Percentiles rank a stretch among this genome's conserved stretches.
Evolutionary conservation across 2,888 invertebrate genomes (phyloP).

Genomic region (Papilio demoleus): DNA sequence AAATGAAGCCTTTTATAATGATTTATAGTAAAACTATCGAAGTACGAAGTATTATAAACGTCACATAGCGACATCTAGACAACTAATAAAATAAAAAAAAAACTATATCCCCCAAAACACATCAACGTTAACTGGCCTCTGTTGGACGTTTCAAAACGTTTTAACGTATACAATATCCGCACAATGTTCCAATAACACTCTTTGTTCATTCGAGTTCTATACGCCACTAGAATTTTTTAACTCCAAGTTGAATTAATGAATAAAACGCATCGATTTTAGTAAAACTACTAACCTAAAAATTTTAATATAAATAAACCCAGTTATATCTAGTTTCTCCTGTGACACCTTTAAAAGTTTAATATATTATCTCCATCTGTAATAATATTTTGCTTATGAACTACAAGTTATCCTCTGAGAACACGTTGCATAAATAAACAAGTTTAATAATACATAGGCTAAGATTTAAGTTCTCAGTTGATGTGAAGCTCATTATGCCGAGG

Average conservation of each 20-base stretch:
- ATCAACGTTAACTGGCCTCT: not conserved
- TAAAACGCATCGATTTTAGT: not conserved
- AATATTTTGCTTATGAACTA: not conserved
- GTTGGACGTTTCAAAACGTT: conserved; percentile 8
- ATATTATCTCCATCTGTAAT: no score
- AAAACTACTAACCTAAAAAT: no score
- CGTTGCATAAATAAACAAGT: conserved; percentile 18
- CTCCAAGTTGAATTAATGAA: not conserved
- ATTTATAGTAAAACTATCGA: not conserved
- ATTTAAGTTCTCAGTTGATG: conserved; percentile 21
- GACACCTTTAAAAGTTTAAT: no score
- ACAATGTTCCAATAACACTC: not conserved
- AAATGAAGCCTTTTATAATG: not conserved
- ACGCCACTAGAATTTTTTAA: not conserved
- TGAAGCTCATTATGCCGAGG: conserved; percentile 26
- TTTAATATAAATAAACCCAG: no score
- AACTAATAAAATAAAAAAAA: not conserved
- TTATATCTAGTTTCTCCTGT: no score
- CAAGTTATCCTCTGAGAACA: conserved; percentile 14
- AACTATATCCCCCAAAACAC: not conserved
- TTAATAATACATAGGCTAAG: conserved; percentile 21
- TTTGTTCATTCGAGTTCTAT: not conserved
- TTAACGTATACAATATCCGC: conserved; percentile 3
- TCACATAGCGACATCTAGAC: not conserved
- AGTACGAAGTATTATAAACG: not conserved